phyloP scores from a whole-genome alignment of 2,797 vertebrate species.

The Lophura swinhoii region DNA sequence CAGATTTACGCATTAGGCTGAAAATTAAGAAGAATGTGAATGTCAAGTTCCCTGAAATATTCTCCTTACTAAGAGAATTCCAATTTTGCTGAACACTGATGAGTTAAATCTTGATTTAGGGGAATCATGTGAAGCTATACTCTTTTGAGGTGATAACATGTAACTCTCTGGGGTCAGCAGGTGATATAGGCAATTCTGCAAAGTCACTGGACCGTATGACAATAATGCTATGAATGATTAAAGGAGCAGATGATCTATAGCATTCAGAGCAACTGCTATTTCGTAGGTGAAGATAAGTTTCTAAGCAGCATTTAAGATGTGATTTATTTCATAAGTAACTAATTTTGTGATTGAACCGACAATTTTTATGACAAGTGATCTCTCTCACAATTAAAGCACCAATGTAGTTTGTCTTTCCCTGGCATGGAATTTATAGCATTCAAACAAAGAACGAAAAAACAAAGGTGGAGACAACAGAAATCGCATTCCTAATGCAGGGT shows the following conservation, averaged over 20 bases:
- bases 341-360: constrained; percentile 3
- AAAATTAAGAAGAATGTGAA: not conserved
- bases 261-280: not conserved
- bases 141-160: not conserved
- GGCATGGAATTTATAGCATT: not conserved
- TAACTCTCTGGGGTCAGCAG: not conserved
- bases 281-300: not conserved
- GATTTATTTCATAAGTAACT: not conserved
- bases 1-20: not conserved
- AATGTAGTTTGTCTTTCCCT: not conserved
- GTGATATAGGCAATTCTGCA: not conserved
- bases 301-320: not conserved
- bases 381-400: constrained; percentile 1
- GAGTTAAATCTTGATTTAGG: not conserved
- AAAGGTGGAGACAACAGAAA: not conserved
- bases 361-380: constrained; percentile 1
- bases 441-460: not conserved
- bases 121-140: not conserved
- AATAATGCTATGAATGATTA: not conserved
- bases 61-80: not conserved
- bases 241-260: not conserved
- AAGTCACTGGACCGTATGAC: not conserved
- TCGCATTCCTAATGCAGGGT: not conserved
- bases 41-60: not conserved
- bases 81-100: not conserved